A percentile compares a stretch with the other conserved stretches of the same genome.
These are phyloP conservation scores for Sesamia inferens DNA, from an alignment of 2,888 invertebrate genomes.

Conservation along the genomic window DNA sequence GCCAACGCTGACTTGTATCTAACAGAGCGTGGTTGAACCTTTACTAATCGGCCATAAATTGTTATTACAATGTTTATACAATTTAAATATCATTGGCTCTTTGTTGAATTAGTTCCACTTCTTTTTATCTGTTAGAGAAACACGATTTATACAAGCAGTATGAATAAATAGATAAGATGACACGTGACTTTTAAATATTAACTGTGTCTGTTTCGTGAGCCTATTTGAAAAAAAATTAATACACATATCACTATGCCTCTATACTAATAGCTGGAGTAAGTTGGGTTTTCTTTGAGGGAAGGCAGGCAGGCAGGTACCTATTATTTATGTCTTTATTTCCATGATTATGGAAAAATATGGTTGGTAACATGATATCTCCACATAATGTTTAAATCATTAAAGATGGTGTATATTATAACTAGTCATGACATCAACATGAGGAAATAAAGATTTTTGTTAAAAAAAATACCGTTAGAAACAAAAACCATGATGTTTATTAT, in stretches of 20 bases:
- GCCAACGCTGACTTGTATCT: conserved; percentile 5
- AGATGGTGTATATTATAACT: neutral
- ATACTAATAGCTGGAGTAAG: too few relatives aligned
- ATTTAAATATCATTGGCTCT: conserved; percentile 38
- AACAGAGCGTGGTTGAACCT: conserved; percentile 53
- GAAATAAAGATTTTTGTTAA: neutral
- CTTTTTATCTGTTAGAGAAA: conserved; percentile 36
- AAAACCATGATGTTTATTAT: neutral
- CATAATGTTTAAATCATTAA: neutral
- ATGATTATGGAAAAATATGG: neutral
- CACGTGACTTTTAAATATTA: conserved; percentile 5
- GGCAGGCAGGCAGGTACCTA: neutral
- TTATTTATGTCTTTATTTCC: too few relatives aligned
- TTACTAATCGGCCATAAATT: conserved; percentile 56
- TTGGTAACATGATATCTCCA: neutral
- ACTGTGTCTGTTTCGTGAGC: neutral
- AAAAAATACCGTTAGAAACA: neutral
- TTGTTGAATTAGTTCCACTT: conserved; percentile 40
- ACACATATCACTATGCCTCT: too few relatives aligned
- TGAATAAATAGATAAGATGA: neutral
- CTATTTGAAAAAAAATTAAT: neutral
- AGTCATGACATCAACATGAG: neutral
- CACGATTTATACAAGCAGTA: conserved; percentile 24
- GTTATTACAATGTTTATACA: conserved; percentile 6
- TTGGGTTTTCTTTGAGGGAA: too few relatives aligned